Evolutionary conservation across 2,888 invertebrate species (phyloP), one percentile per base, ranked within the genome.

Genomic region (Horisme vitalbata): DNA sequence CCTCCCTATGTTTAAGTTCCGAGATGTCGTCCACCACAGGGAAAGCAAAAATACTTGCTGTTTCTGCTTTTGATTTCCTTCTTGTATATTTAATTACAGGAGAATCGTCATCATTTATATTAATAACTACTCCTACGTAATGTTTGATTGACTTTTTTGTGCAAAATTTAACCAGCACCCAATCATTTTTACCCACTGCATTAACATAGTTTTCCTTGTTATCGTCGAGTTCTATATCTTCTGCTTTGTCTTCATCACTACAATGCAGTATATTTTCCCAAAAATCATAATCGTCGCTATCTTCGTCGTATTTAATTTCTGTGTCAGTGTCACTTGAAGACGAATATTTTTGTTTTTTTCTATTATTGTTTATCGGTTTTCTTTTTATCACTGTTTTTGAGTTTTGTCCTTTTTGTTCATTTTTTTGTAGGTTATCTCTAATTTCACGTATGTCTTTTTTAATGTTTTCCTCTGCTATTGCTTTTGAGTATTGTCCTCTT

Each of bases 51-150:
- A n/a, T n/a, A n/a, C n/a, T n/a, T n/a, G n/a, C n/a, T n/a, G n/a
- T n/a, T n/a, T n/a, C n/a, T n/a, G n/a, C n/a, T 45, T 49, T 49
- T 32, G 49, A 37, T 39, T 38, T 45, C 23, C 14, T 49, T 34
- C 48, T 48, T 9, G 31, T 30, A 38, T 49, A 39, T 49, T 49
- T 44, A 21, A 49, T 34, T 23, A 45, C 38, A 28, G 49, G 49
- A 28, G 35, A 39, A 26, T 33, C 35, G 39, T 39, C 30, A 37
- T 38, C 34, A 39, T 38, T 49, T 35, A 45, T 34, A 34, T 28
- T 26, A 30, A 49, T 21, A 12, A 43, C 48, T 30, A 48, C 41
- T 12, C 43, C 43, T 21, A 48, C 37, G 15, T 41, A 47, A 20
- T 39, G 41, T 41, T 41, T 41, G 6, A 35, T 10, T 13, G 36